These are phyloP conservation scores for Drosophila pegasa DNA, from an alignment of 2,888 invertebrate genomes.

Conservation along the genomic window DNA sequence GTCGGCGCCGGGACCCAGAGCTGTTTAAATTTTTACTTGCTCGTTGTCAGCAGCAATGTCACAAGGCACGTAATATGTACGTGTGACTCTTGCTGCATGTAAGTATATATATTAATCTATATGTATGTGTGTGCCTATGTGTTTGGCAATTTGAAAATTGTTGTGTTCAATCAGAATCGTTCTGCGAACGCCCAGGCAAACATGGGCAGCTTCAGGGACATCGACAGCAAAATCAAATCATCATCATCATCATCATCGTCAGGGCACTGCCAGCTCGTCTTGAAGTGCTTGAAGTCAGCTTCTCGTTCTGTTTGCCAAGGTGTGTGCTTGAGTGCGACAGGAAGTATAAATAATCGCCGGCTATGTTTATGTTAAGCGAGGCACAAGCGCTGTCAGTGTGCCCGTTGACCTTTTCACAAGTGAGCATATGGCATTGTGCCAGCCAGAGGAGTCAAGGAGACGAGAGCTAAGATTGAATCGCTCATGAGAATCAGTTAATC, in stretches of 20 bases:
- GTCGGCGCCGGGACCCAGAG: constrained; percentile 41
- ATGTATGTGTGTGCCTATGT: constrained; percentile 26
- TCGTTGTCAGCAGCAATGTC: constrained; percentile 63
- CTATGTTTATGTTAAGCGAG: constrained; percentile 37
- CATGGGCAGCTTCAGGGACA: constrained; percentile 30
- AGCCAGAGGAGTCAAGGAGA: constrained; percentile 3
- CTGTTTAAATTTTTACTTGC: constrained; percentile 74
- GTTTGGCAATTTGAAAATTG: constrained; percentile 75
- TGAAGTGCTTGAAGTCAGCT: constrained; percentile 18
- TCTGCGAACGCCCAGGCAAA: constrained; percentile 52
- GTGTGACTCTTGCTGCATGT: constrained; percentile 45
- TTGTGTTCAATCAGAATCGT: constrained; percentile 74
- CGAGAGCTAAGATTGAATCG: background rate
- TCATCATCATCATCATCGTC: constrained; percentile 37
- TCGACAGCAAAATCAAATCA: constrained; percentile 31
- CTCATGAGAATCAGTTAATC: constrained; percentile 9
- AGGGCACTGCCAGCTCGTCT: constrained; percentile 26
- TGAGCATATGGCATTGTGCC: constrained; percentile 14
- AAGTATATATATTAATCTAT: background rate
- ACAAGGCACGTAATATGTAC: constrained; percentile 71
- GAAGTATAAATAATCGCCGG: constrained; percentile 29
- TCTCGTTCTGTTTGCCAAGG: constrained; percentile 18
- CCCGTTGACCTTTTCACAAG: constrained; percentile 11
- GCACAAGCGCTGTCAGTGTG: constrained; percentile 5
- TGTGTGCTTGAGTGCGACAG: constrained; percentile 19